Evolutionary conservation across 2,888 invertebrate species (phyloP).

Genomic region (Baronia brevicornis): DNA sequence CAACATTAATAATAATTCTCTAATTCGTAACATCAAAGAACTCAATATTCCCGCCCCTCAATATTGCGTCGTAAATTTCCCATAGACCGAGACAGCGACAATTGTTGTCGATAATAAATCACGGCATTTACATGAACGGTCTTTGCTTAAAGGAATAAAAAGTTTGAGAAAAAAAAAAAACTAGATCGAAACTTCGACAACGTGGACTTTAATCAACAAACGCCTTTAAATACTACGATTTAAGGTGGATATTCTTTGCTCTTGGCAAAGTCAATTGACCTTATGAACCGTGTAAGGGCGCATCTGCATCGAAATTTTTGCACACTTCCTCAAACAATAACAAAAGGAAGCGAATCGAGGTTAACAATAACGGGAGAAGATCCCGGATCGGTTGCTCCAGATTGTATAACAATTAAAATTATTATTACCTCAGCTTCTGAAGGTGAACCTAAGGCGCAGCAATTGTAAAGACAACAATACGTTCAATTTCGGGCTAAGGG

Average conservation of each 20-base stretch:
- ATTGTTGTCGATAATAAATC: slow-evolving; percentile 72
- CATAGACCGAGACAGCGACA: slow-evolving; percentile 46
- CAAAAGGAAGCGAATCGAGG: slow-evolving; percentile 22
- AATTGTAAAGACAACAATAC: slow-evolving; percentile 53
- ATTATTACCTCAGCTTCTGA: slow-evolving; percentile 53
- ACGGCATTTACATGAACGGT: slow-evolving; percentile 49
- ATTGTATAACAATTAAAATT: slow-evolving; percentile 56
- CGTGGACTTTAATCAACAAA: slow-evolving; percentile 15
- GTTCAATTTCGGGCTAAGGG: slow-evolving; percentile 39
- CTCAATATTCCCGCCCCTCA: slow-evolving; percentile 46
- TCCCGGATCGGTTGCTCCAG: slow-evolving; percentile 44
- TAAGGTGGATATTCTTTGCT: slow-evolving; percentile 17
- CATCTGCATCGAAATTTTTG: slow-evolving; percentile 43
- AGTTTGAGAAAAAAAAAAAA: slow-evolving; percentile 45
- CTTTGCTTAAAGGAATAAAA: slow-evolving; percentile 29
- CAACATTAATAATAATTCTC: slow-evolving; percentile 19
- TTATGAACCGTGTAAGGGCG: slow-evolving; percentile 30
- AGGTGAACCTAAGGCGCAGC: slow-evolving; percentile 32
- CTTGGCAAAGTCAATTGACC: slow-evolving; percentile 24
- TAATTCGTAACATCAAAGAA: slow-evolving; percentile 18
- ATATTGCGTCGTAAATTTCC: slow-evolving; percentile 65
- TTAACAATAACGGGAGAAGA: slow-evolving; percentile 37
- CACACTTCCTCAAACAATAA: slow-evolving; percentile 61
- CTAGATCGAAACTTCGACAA: slow-evolving; percentile 46
- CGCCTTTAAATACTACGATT: slow-evolving; percentile 19